Evolutionary conservation across 2,888 invertebrate genomes (phyloP), one percentile per base, ranked within the genome.

Genomic region (Rhamphomyia laevipes): DNA sequence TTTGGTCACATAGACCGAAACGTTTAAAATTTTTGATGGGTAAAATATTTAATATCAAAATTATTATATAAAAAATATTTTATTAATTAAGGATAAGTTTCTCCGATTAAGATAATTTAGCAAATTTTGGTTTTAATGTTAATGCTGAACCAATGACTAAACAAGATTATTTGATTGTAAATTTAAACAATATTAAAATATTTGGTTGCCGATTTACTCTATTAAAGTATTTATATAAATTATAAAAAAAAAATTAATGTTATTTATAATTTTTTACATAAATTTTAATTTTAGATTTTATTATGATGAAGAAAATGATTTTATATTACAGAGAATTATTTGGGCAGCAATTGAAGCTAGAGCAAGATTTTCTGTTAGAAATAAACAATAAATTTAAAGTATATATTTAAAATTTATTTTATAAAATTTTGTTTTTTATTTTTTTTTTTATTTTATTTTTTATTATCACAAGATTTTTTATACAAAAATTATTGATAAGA

Each of bases 261-360:
- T 2, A n/a, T 35, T n/a, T 35, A 35, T 13, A 16, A 17, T 16
- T 38, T 27, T 27, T 21, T 21, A 21, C 5, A 21, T 4, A 21
- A 37, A 16, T 10, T 38, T 11, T 17, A 2, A 9, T 17, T 38
- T 17, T 38, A 15, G n/a, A 38, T 18, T 10, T 18, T 13, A 3
- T 13, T 13, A 12, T 23, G 23, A 23, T 2, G 4, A 11, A 13
- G 4, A 23, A 1, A 12, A 18, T 21, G 6, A 23, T 13, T 9
- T 4, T n/a, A 21, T 41, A n/a, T 13, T 41, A 3, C 13, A n/a
- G 9, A 18, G 13, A 18, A 21, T 41, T n/a, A 6, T 21, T n/a
- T 41, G 41, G 41, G 41, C 41, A 21, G 41, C 41, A 18, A 21
- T 41, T 13, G 41, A 41, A 41, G 41, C 41, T 18, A 41, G 41